A percentile compares a stretch with the other conserved stretches of the same genome.
These are phyloP conservation scores for Globicephala melas DNA, from an alignment of 2,113 vertebrate genomes.

Conservation along the genomic window DNA sequence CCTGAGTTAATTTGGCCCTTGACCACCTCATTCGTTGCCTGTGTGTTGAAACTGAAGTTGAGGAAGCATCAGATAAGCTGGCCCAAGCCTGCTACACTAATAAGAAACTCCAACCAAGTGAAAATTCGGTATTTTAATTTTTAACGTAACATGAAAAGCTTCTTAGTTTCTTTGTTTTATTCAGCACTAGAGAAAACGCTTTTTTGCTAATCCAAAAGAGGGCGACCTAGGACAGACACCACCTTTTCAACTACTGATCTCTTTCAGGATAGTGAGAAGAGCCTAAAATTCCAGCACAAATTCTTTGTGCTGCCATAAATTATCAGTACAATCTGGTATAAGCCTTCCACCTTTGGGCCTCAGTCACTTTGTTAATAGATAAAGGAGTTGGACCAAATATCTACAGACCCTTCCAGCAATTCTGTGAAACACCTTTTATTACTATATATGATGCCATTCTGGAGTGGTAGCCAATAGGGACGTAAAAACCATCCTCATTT, in stretches of 20 bases:
- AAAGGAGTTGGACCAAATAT: background rate
- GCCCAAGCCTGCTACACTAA: background rate
- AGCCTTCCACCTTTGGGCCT: background rate
- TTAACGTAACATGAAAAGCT: background rate
- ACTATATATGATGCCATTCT: background rate
- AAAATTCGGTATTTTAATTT: constrained; percentile 12
- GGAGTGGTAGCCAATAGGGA: background rate
- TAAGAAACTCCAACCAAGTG: background rate
- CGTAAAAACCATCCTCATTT: background rate
- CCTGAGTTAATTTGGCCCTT: constrained; percentile 46
- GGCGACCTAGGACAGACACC: constrained; percentile 16
- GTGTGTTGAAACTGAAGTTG: background rate
- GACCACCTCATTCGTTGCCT: constrained; percentile 43
- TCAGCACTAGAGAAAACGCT: background rate
- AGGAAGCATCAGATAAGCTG: constrained; percentile 13
- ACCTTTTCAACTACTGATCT: background rate
- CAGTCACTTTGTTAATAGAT: background rate
- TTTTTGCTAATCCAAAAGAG: constrained; percentile 38
- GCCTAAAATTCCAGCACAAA: background rate
- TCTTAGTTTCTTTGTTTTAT: constrained; percentile 21
- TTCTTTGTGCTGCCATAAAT: background rate
- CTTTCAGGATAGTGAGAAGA: background rate
- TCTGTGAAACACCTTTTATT: background rate
- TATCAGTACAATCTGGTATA: background rate
- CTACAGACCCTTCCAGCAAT: background rate